Evolutionary conservation across 2,113 vertebrate genomes (phyloP), one percentile per base, ranked within the genome.

Genomic region (Perca fluviatilis): DNA sequence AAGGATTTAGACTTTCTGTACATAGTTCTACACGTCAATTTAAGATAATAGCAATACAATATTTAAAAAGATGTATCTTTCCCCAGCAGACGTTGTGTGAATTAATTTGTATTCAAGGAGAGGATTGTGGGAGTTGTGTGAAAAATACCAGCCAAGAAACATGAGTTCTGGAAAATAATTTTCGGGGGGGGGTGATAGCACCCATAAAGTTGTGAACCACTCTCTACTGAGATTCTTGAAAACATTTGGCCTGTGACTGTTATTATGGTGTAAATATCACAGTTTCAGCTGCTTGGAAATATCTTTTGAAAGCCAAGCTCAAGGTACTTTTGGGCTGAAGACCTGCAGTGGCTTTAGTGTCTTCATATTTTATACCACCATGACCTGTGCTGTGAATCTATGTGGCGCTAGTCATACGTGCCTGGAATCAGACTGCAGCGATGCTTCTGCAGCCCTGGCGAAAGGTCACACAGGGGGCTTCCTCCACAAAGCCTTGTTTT

Each of bases 401-500:
- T 84, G 78, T 65, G 76, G 72, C 33, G 58, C 66, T 71, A 57
- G 78, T 83, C 82, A 79, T 57, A 79, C 78, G 69, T 85, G 84
- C 86, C 79, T 81, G 57, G 76, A 91, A 84, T 79, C 54, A 30
- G 25, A 73, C 74, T 54, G 84, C 86, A 30, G 74, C 40, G 19
- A 16, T 57, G 72, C 25, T 33, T 79, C 82, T 84, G 81, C 72
- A 75, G 68, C 43, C 61, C 70, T 16, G 50, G 68, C 27, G 9
- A 90, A 90, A 94, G 94, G 93, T 95, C 93, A 92, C 70, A 19
- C 43, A 3, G 64, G 75, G 83, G 74, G 74, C 77, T 72, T 83
- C 75, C 64, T 79, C 78, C 74, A 76, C 51, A 71, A 85, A 77
- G 43, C 15, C 49, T 75, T 49, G 75, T 80, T 87, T 83, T 84